Evolutionary conservation across 1,140 invertebrate genomes (phyloP), one percentile per base, ranked within the genome.

Genomic region (Tetramorium alpestre): DNA sequence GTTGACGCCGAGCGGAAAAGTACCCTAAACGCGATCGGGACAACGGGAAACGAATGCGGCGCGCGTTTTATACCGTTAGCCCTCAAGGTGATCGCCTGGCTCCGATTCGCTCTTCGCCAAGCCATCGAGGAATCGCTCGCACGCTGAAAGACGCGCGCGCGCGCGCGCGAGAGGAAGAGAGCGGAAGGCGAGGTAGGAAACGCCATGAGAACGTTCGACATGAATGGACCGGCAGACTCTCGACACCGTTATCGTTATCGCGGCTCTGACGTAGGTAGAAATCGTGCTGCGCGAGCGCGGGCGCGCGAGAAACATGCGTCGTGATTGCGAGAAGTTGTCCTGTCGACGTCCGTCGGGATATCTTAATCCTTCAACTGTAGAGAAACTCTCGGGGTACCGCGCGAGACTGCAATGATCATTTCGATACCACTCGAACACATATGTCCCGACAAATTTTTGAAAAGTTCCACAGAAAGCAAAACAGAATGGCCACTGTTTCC

Each of bases 161-260:
- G n/a, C 60, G 22, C 56, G n/a, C 56, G 44, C 38, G 54, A 54
- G 49, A 82, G 22, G 65, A 69, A 82, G 64, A 73, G 69, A 76
- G 54, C 49, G 76, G 65, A 44, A 64, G 86, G 47, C 47, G 85
- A 82, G 69, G 86, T 60, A 80, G 69, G 62, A 86, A 90, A 80
- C 60, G 84, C 73, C 80, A 90, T 73, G 76, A 91, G 89, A 92
- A 92, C 85, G 89, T 92, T 93, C 87, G 87, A 90, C 81, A 88
- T 91, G 90, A 94, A 93, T 92, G 88, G 86, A 88, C 88, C 84
- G 77, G 85, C 72, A 76, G 88, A 85, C 86, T 85, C 73, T 85
- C 86, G 86, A 88, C 84, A 92, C 90, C 93, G 92, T 94, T 93
- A 93, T 93, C 90, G 89, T 93, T 91, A 91, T 92, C 90, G 87